Percentiles rank a stretch among this genome's conserved stretches.
Conservation (phyloP, 1,140 invertebrate genomes). For the Brachionus manjavacas region DNA sequence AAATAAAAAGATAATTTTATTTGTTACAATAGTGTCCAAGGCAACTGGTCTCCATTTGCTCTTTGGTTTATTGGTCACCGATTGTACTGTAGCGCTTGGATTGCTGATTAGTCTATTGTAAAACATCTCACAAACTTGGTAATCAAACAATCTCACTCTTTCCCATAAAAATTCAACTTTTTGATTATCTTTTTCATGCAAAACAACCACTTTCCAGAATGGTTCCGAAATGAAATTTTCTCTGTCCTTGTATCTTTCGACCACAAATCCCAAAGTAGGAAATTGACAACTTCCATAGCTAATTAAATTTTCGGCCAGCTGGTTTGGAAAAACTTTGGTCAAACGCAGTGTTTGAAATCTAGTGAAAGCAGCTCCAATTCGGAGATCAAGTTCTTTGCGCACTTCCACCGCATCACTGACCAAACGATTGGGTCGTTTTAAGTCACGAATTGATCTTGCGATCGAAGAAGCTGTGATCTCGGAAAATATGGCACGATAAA, state of each 20-base stretch:
- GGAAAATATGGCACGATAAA: slow-evolving; percentile 88
- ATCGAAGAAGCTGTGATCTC: slow-evolving; percentile 81
- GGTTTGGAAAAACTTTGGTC: slow-evolving; percentile 74
- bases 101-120: slow-evolving; percentile 67
- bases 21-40: slow-evolving; percentile 83
- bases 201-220: slow-evolving; percentile 82
- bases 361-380: slow-evolving; percentile 98
- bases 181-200: slow-evolving; percentile 27
- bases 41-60: slow-evolving; percentile 91
- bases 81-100: slow-evolving; percentile 71
- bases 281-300: slow-evolving; percentile 98
- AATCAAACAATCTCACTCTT: slow-evolving; percentile 69
- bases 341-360: slow-evolving; percentile 89
- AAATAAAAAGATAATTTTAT: slow-evolving; percentile 46
- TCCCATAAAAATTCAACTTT: slow-evolving; percentile 30
- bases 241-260: slow-evolving; percentile 83
- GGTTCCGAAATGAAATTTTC: slow-evolving; percentile 78
- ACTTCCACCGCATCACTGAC: slow-evolving; percentile 92
- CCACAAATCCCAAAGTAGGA: slow-evolving; percentile 92
- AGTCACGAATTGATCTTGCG: slow-evolving; percentile 71
- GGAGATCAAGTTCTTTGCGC: slow-evolving; percentile 83
- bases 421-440: slow-evolving; percentile 74
- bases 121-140: slow-evolving; percentile 72
- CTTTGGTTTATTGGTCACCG: slow-evolving; percentile 80
- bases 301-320: slow-evolving; percentile 70